Evolutionary conservation across 2,797 vertebrate genomes (phyloP), one percentile per base, ranked within the genome.

Genomic region (Vultur gryphus): DNA sequence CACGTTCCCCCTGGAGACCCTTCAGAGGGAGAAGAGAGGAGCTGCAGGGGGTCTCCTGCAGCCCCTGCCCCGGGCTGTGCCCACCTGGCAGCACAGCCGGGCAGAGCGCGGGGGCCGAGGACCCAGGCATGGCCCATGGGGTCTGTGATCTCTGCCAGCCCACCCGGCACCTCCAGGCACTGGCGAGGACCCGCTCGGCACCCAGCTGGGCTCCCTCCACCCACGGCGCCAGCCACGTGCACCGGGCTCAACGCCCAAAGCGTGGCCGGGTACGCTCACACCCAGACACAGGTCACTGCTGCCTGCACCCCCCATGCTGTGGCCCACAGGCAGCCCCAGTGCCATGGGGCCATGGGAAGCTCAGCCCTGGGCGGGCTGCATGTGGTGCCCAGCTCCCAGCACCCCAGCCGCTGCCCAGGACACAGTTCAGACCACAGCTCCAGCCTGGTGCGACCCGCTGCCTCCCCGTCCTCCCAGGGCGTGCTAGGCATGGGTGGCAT

Each of bases 1-100:
- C 99, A 25, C 98, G 98, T 52, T 99, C 99, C 43, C 99, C 99
- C 94, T 98, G 98, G 81, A 99, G 99, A 97, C 99, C 99, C 99
- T 99, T 97, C 0, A 44, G 97, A 90, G 65, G 96, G 88, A 98
- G 95, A 94, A 93, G 84, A 97, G 61, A 97, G 69, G 77, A 87
- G 81, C 61, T 73, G 64, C 83, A 61, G n/a, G 48, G 64, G 13
- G 19, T 12, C 6, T 59, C 44, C 46, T 4, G 4, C 10, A 6
- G 73, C 39, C 58, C 31, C 62, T 58, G 24, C 81, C 79, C 2
- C 0, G 41, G 77, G 55, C 86, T 71, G 62, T 29, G 51, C 71
- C 67, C 48, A 1, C 43, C 84, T 13, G 62, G 44, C 79, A 80
- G 76, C 79, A n/a, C 14, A 3, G 23, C 37, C 8, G 0, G 87